Percentiles rank a stretch among this genome's conserved stretches.
Evolutionary conservation across 2,797 vertebrate genomes (phyloP).

Genomic region (Myripristis murdjan): DNA sequence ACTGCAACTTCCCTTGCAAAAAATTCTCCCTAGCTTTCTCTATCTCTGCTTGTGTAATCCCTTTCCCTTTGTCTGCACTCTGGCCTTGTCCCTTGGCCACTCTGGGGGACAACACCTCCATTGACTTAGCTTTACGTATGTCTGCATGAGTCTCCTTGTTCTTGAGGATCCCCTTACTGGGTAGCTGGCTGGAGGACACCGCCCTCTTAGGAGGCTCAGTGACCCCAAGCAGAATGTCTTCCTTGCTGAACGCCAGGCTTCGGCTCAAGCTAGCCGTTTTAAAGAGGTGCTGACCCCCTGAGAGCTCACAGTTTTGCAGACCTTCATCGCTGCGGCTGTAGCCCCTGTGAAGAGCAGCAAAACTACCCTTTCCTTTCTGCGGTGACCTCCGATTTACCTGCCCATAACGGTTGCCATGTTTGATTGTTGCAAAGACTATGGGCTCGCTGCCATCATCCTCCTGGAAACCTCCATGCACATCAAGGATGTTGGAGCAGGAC

Average conservation of each 20-base stretch:
- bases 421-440: constrained; percentile 66
- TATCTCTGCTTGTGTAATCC: constrained; percentile 37
- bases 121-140: constrained; percentile 86
- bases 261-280: constrained; percentile 82
- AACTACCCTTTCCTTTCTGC: constrained; percentile 30
- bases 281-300: constrained; percentile 65
- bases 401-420: constrained; percentile 44
- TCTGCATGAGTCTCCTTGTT: constrained; percentile 77
- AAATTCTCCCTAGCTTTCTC: constrained; percentile 68
- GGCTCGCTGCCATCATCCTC: constrained; percentile 66
- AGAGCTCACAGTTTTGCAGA: constrained; percentile 51
- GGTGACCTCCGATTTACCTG: constrained; percentile 27
- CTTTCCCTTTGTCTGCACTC: constrained; percentile 63
- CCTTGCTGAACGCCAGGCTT: constrained; percentile 78
- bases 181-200: constrained; percentile 77
- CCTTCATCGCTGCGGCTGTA: constrained; percentile 85
- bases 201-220: constrained; percentile 77
- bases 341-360: constrained; percentile 70
- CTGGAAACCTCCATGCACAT: constrained; percentile 62
- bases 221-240: constrained; percentile 72
- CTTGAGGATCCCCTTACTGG: constrained; percentile 87
- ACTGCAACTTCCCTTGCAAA: constrained; percentile 85
- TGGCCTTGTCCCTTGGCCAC: constrained; percentile 54
- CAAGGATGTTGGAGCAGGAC: constrained; percentile 86
- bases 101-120: constrained; percentile 86